Evolutionary conservation across 2,797 vertebrate species (phyloP), one percentile per base, ranked within the genome.

Genomic region (Pelodytes ibericus): DNA sequence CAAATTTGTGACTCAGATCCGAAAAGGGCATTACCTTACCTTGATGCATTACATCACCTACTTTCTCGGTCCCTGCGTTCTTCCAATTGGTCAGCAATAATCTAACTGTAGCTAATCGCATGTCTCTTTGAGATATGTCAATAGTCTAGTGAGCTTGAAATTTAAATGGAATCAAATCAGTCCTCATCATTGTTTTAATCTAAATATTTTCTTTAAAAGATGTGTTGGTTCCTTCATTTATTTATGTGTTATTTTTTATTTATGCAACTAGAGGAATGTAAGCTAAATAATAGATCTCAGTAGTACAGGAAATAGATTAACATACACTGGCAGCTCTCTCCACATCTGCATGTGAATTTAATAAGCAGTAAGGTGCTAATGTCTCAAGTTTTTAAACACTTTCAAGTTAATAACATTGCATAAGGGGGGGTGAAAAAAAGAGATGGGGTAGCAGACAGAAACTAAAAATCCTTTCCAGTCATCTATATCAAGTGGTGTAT

Each of bases 51-150:
- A n/a, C n/a, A n/a, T n/a, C n/a, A n/a, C n/a, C n/a, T n/a, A n/a
- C n/a, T n/a, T n/a, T n/a, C n/a, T n/a, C n/a, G n/a, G n/a, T n/a
- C n/a, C n/a, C n/a, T n/a, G n/a, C n/a, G n/a, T n/a, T n/a, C n/a
- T n/a, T n/a, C n/a, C n/a, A n/a, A n/a, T n/a, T n/a, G n/a, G n/a
- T n/a, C n/a, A n/a, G n/a, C n/a, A n/a, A n/a, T n/a, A n/a, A 51
- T 75, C 49, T 75, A 69, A 75, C 65, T 57, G 39, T 22, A 61
- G 63, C 64, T 75, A 75, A 75, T 68, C 64, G 68, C 64, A 49
- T 16, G 29, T 33, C 36, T 68, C 57, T 51, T 24, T 68, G 39
- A 60, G 56, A 75, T 75, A 58, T 75, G 64, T 68, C 73, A 31
- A 62, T 20, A 75, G 25, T 44, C 47, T 68, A 60, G 26, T 68